Evolutionary conservation across 2,113 vertebrate species (phyloP).

Genomic region (Lamprologus ornatipinnis): DNA sequence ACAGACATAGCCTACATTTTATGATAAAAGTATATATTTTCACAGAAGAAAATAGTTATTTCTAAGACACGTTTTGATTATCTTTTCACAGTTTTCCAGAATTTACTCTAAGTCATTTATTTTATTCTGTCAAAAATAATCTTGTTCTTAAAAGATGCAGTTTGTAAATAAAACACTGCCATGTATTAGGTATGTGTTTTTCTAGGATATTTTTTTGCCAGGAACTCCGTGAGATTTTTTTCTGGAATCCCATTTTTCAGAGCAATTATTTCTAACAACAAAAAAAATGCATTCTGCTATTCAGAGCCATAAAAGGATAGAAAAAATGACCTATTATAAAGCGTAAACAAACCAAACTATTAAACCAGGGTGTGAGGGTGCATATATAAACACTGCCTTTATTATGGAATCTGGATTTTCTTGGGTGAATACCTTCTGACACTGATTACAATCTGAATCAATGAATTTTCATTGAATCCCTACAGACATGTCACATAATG

Average conservation of each 20-base stretch:
- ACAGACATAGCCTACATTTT: constrained; percentile 51
- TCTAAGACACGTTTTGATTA: constrained; percentile 80
- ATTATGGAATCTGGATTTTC: neutral
- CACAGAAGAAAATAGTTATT: constrained; percentile 86
- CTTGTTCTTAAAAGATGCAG: constrained; percentile 46
- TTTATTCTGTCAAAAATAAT: constrained; percentile 77
- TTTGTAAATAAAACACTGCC: constrained; percentile 63
- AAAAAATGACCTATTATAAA: neutral
- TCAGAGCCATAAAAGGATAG: neutral
- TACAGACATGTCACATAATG: neutral
- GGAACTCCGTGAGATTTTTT: neutral
- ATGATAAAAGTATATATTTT: constrained; percentile 83
- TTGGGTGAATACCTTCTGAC: neutral
- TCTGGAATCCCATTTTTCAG: neutral
- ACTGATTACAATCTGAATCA: neutral
- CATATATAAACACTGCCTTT: neutral
- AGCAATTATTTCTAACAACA: neutral
- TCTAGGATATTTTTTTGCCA: neutral
- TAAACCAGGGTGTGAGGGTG: neutral
- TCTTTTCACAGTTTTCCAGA: constrained; percentile 75
- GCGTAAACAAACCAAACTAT: neutral
- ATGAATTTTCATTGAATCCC: neutral
- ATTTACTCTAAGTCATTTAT: constrained; percentile 73
- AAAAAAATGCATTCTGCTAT: neutral
- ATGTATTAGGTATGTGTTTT: constrained; percentile 12